phyloP scores from a whole-genome alignment of 2,888 invertebrate species.

The Loripinus fragilis region DNA sequence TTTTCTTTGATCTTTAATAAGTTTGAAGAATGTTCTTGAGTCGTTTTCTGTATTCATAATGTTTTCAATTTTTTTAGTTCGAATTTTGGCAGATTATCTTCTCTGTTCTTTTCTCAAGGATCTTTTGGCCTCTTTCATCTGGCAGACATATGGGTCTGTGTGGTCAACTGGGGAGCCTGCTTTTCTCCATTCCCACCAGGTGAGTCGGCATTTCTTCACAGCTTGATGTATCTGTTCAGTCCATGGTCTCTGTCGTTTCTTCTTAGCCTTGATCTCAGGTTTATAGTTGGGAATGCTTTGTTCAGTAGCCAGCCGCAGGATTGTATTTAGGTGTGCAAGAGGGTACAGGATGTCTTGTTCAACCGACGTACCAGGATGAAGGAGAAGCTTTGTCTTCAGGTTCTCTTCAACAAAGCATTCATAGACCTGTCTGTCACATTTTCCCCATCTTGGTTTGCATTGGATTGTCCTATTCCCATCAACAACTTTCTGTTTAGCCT shows the following conservation, averaged over 20 bases:
- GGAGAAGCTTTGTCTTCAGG: neutral
- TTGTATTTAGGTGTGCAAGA: neutral
- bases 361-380: neutral
- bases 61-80: neutral
- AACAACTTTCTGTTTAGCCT: neutral
- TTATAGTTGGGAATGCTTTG: conserved; percentile 9
- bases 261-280: neutral
- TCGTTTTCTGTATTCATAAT: neutral
- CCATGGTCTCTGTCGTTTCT: neutral
- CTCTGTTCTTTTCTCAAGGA: conserved; percentile 3
- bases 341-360: neutral
- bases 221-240: neutral
- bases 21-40: neutral
- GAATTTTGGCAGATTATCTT: neutral
- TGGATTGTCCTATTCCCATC: neutral
- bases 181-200: conserved; percentile 5
- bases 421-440: neutral
- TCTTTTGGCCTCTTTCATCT: neutral
- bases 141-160: neutral
- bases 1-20: neutral
- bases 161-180: neutral
- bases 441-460: conserved; percentile 4
- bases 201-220: neutral
- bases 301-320: neutral
- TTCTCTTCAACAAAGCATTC: neutral